Evolutionary conservation across 1,140 invertebrate species (phyloP), one percentile per base, ranked within the genome.

Genomic region (fruit fly (Drosophila melanogaster)): DNA sequence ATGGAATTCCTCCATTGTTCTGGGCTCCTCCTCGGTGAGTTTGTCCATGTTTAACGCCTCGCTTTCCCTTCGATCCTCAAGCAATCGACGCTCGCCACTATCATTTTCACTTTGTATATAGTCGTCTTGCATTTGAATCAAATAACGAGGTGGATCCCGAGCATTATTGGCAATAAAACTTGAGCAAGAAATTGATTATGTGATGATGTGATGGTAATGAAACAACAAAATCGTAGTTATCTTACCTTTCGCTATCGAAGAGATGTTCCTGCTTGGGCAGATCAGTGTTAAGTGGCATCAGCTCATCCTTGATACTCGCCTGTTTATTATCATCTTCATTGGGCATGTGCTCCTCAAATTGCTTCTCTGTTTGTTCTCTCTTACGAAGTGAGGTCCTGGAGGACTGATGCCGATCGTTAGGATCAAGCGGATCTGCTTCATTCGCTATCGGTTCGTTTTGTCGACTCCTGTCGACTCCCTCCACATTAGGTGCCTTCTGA

Each of bases 101-200:
- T 76, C 75, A 11, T 62, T 57, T 26, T 69, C 53, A 43, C 76
- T 87, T 3, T 53, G 46, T 11, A 79, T 66, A 17, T 19, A 49
- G 2, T 80, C 83, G 26, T 56, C 37, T 0, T 76, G 46, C 33
- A 73, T 79, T 46, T 69, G 47, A 19, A 62, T 77, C 0, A 79
- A 19, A 43, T 89, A 89, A 7, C 60, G 66, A 2, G 69, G 41
- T 2, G 83, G 83, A 43, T 87, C 69, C 4, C 71, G 79, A 0
- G 66, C 83, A 62, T 69, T 87, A 10, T 47, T 76, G 11, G 57
- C 66, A 59, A 87, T 77, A 12, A 87, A 87, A 38, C 83, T 87
- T 41, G n/a, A 47, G 49, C 10, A 19, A 1, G n/a, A 17, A 17
- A 17, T 15, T 49, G 38, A 46, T 40, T n/a, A n/a, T n/a, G n/a